These are phyloP conservation scores for Furcifer pardalis DNA, from an alignment of 2,797 vertebrate genomes.

Conservation along the genomic window DNA sequence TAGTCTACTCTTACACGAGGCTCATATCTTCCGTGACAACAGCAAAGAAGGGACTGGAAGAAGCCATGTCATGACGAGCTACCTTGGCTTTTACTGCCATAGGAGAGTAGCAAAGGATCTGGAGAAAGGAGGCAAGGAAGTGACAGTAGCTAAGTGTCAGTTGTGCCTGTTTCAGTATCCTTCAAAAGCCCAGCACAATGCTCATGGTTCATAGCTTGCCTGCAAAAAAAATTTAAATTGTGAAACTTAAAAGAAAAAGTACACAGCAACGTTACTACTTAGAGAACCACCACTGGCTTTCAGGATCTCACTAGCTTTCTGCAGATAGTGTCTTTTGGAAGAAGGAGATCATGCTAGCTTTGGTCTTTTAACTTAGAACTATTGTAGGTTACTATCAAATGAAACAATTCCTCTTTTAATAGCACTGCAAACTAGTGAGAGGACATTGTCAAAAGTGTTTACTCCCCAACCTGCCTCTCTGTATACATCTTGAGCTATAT, in stretches of 20 bases:
- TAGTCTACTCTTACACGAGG: background rate
- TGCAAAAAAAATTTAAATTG: background rate
- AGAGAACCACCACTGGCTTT: background rate
- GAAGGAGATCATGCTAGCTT: no score
- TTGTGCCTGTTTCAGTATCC: background rate
- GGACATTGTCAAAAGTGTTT: no score
- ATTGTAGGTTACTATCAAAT: no score
- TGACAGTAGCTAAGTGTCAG: background rate
- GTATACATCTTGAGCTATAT: no score
- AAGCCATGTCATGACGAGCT: background rate
- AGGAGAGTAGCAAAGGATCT: background rate
- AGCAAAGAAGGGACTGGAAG: background rate
- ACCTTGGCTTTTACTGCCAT: background rate
- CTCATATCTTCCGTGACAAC: no score
- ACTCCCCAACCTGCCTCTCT: no score
- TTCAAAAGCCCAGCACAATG: background rate
- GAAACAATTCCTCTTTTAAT: no score
- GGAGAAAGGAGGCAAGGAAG: background rate
- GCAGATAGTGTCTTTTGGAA: no score
- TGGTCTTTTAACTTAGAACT: no score
- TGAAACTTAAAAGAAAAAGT: background rate
- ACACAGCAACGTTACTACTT: background rate
- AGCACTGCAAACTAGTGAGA: no score
- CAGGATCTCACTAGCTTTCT: background rate
- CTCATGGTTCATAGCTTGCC: background rate